These are phyloP conservation scores for Brachystomella parvula DNA, from an alignment of 1,140 invertebrate species.

Conservation along the genomic window DNA sequence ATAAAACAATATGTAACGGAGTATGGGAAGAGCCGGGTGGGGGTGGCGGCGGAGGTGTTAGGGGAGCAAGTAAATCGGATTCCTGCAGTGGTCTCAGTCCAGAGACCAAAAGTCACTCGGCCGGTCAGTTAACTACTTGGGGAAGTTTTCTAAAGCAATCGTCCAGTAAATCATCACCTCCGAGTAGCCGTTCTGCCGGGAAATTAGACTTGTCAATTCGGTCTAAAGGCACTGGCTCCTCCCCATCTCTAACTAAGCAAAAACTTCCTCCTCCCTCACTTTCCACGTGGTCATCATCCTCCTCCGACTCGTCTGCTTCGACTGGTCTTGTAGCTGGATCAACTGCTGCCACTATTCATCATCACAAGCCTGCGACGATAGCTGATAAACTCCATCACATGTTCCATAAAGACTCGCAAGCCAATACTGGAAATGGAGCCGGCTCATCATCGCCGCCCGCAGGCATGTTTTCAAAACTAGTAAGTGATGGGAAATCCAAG, in stretches of 20 bases:
- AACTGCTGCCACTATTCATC: background rate
- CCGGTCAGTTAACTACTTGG: slow-evolving; percentile 27
- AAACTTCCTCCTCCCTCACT: slow-evolving; percentile 19
- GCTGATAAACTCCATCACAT: background rate
- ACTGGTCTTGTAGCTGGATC: slow-evolving; percentile 1
- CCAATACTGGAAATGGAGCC: too few species aligned
- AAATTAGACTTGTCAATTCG: slow-evolving; percentile 24
- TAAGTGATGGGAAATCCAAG: background rate
- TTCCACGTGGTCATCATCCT: slow-evolving; percentile 24
- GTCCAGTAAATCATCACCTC: slow-evolving; percentile 31
- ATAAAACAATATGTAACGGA: slow-evolving; percentile 34
- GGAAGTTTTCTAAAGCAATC: slow-evolving; percentile 6
- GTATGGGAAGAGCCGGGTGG: slow-evolving; percentile 19
- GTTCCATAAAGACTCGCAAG: background rate
- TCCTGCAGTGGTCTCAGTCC: slow-evolving; percentile 3
- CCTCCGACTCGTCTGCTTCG: slow-evolving; percentile 7
- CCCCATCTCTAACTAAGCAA: slow-evolving; percentile 2
- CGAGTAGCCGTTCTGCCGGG: slow-evolving; percentile 15
- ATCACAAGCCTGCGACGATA: background rate
- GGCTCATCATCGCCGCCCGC: too few species aligned
- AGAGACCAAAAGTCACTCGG: slow-evolving; percentile 28
- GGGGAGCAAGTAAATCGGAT: background rate
- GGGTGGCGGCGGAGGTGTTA: background rate
- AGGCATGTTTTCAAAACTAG: background rate
- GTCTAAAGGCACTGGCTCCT: slow-evolving; percentile 4